Evolutionary conservation across 2,888 invertebrate genomes (phyloP), one percentile per base, ranked within the genome.

Genomic region (Eilema caniola): DNA sequence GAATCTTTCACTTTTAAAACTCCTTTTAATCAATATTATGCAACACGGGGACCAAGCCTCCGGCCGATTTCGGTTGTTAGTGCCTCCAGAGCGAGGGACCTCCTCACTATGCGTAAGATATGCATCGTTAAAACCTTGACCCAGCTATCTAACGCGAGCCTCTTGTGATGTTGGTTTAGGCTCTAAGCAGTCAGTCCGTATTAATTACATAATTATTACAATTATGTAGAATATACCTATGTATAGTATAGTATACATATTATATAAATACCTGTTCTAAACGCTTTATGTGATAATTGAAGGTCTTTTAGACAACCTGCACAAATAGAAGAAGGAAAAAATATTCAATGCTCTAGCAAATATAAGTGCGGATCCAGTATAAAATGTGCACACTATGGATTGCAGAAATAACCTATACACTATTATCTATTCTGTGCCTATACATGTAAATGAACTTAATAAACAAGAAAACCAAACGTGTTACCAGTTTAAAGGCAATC

Each of bases 121-220:
- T 53, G 53, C 53, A 2, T 53, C n/a, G 8, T 53, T 10, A 10
- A 53, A n/a, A 8, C 53, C 53, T 53, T 53, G 53, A 53, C 53
- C 53, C 53, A 53, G 53, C 53, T 53, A 53, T n/a, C 53, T 53
- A n/a, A 53, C 53, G n/a, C 20, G 53, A 53, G n/a, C 53, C 53
- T 53, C 53, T n/a, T 53, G n/a, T 10, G 53, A 53, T 53, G n/a
- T 53, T n/a, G 10, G n/a, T 53, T 10, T 53, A 53, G 53, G 53
- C 53, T 53, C 53, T 8, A n/a, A n/a, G n/a, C 53, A 53, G 20
- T 53, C 53, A 53, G n/a, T 53, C 10, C n/a, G 20, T 53, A 53
- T 53, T 53, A 53, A 53, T 7, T 7, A 47, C 7, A 7, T 20
- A 47, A 47, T 47, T 47, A 47, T 47, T 47, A 47, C 20, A 20